Conservation (phyloP, 2,888 invertebrate genomes). For the Sinodicranocentrus sp. region DNA sequence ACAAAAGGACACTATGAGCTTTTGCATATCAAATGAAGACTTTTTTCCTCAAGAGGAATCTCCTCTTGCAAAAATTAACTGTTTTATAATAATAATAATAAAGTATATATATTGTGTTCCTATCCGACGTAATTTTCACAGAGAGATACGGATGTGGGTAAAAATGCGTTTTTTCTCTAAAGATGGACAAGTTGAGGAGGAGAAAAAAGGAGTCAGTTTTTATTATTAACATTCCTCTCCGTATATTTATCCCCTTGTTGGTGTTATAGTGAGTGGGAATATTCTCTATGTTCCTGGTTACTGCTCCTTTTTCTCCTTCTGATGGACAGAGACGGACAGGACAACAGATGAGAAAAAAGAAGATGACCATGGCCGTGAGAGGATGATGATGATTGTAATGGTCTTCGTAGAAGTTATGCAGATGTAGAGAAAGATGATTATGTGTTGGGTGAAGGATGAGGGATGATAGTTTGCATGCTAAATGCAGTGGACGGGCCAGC, state of each 20-base stretch:
- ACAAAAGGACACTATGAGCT: too few species aligned
- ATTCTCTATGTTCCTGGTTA: conserved; percentile 3
- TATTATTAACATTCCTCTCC: conserved; percentile 42
- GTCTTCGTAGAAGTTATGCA: too few species aligned
- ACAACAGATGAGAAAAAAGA: conserved; percentile 24
- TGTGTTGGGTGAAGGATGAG: conserved; percentile 27
- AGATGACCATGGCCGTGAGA: conserved; percentile 23
- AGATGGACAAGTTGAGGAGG: background rate
- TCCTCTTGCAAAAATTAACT: conserved; percentile 8
- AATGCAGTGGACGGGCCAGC: background rate
- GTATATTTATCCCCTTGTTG: background rate
- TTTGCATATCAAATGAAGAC: background rate
- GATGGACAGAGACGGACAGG: conserved; percentile 51
- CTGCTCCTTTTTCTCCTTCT: conserved; percentile 4
- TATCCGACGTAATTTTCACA: background rate
- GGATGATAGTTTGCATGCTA: conserved; percentile 28
- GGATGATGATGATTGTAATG: background rate
- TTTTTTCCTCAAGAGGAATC: background rate
- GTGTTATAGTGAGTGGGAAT: too few species aligned
- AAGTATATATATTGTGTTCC: too few species aligned
- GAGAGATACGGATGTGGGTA: background rate
- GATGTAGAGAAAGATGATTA: background rate
- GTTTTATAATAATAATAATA: conserved; percentile 8
- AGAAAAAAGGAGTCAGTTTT: background rate
- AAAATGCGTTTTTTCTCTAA: background rate